These are phyloP conservation scores for Belgica antarctica DNA, from an alignment of 2,888 invertebrate species.

Conservation along the genomic window DNA sequence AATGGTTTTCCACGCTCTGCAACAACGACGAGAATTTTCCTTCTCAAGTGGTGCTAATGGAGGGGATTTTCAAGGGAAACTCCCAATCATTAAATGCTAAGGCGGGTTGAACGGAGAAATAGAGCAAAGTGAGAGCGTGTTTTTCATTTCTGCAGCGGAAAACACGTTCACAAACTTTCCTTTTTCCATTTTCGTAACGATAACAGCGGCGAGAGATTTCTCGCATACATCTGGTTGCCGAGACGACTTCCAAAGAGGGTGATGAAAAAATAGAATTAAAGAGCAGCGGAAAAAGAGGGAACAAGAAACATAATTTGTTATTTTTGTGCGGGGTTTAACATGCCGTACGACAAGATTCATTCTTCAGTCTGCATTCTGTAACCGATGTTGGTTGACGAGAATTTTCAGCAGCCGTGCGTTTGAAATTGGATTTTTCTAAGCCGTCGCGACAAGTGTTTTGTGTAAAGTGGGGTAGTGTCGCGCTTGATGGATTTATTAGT, in stretches of 20 bases:
- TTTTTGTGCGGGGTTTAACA: slow-evolving; percentile 22
- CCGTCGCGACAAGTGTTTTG: slow-evolving; percentile 42
- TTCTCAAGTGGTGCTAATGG: too few relatives aligned
- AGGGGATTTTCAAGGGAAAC: slow-evolving; percentile 30
- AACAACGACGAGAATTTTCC: too few relatives aligned
- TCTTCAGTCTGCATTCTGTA: slow-evolving; percentile 40
- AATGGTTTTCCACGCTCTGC: not conserved
- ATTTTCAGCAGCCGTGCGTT: not conserved
- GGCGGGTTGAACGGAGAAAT: slow-evolving; percentile 10
- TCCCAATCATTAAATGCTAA: slow-evolving; percentile 23
- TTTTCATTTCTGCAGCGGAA: not conserved
- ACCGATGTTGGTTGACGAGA: slow-evolving; percentile 24
- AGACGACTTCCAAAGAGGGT: slow-evolving; percentile 8
- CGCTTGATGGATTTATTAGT: slow-evolving; percentile 2
- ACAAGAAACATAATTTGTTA: slow-evolving; percentile 41
- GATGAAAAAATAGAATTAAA: slow-evolving; percentile 39
- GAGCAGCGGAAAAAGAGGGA: slow-evolving; percentile 29
- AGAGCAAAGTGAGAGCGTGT: slow-evolving; percentile 20
- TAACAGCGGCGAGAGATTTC: not conserved
- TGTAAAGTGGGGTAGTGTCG: not conserved
- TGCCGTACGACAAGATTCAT: not conserved
- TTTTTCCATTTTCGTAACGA: not conserved
- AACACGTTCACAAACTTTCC: not conserved
- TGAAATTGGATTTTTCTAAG: slow-evolving; percentile 31
- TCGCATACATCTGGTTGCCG: slow-evolving; percentile 31